Evolutionary conservation across 2,888 invertebrate genomes (phyloP), one percentile per base, ranked within the genome.

Genomic region (Ischnus inquisitorius): DNA sequence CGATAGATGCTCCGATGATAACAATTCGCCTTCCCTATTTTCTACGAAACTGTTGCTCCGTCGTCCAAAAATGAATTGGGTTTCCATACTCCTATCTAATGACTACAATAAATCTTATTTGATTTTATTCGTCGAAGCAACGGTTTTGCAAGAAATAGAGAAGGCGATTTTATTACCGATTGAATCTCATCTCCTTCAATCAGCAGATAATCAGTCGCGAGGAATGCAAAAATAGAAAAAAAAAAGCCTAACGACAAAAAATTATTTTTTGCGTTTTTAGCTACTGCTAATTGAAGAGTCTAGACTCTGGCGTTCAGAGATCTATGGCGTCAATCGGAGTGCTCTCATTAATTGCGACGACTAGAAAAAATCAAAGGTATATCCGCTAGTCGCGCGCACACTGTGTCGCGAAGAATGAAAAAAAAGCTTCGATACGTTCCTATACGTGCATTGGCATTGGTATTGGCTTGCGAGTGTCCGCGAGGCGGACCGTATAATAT

Each of bases 401-500:
- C 43, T 41, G n/a, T 39, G 19, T n/a, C 46, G 28, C 16, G 69
- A 64, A 19, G 16, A 12, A 6, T 22, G n/a, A 57, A 57, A 16
- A 74, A 62, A 74, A 64, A 28, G 62, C 72, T 43, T 46, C 46
- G 46, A 48, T 25, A 28, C 43, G 6, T 51, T 51, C 65, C 39
- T n/a, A n/a, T 48, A 60, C 14, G 25, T 25, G 16, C 51, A n/a
- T 8, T 2, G 8, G n/a, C 12, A 46, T 2, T 12, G 10, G 57
- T 41, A 54, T 64, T 64, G 64, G 54, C 77, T 83, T 77, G 77
- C 72, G 62, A 83, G 69, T 69, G 62, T 48, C 41, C 64, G 54
- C 67, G 62, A 51, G 28, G 72, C 68, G 54, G 54, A 34, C 68
- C 82, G 77, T 82, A 82, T 76, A 82, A 64, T 79, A 80, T 85